phyloP scores from a whole-genome alignment of 2,888 invertebrate species.

The Abrostola tripartita region DNA sequence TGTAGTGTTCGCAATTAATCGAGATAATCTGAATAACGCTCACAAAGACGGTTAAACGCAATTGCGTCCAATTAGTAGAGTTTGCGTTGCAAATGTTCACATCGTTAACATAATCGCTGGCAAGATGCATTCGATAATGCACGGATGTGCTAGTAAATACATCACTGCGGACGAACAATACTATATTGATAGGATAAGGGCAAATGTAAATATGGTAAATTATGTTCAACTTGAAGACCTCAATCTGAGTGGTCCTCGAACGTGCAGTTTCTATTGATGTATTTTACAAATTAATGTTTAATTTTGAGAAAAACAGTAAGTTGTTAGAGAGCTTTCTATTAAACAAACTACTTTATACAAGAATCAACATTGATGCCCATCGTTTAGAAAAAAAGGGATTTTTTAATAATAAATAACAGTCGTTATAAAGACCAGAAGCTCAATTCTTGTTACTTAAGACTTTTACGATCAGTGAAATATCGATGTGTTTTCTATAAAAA shows the following conservation, averaged over 20 bases:
- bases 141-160: constrained; percentile 51
- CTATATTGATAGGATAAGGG: constrained; percentile 58
- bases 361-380: background rate
- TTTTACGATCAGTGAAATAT: too few species aligned
- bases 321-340: background rate
- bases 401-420: too few species aligned
- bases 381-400: background rate
- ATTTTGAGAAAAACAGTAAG: background rate
- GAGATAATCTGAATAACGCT: constrained; percentile 71
- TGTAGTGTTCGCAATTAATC: constrained; percentile 71
- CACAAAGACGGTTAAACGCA: constrained; percentile 79
- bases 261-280: constrained; percentile 3
- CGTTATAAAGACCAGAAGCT: too few species aligned
- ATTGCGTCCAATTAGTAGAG: constrained; percentile 80
- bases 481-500: too few species aligned
- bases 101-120: constrained; percentile 79
- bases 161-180: constrained; percentile 57
- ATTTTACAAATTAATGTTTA: background rate
- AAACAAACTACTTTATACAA: background rate
- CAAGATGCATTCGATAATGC: constrained; percentile 64
- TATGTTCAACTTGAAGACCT: constrained; percentile 30
- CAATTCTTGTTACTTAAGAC: too few species aligned
- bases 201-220: constrained; percentile 42
- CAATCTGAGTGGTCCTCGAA: constrained; percentile 11
- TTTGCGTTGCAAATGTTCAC: constrained; percentile 77